Evolutionary conservation across 2,888 invertebrate species (phyloP).

Genomic region (Sinelater perroti): DNA sequence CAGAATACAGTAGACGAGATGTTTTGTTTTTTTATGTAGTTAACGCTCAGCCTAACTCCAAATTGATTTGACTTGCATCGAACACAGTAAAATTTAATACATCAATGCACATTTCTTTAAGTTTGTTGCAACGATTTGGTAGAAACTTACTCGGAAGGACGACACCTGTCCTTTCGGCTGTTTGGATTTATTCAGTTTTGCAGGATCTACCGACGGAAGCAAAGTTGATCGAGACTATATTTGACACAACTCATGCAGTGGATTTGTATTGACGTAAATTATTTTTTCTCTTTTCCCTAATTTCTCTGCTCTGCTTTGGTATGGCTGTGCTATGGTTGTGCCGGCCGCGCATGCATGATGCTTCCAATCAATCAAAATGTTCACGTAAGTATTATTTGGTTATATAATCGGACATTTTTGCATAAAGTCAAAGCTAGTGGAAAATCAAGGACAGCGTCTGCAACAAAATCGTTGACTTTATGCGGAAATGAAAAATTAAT

Average conservation of each 20-base stretch:
- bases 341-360: slow-evolving; percentile 80
- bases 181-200: slow-evolving; percentile 35
- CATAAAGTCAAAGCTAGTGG: slow-evolving; percentile 17
- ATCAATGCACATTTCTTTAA: slow-evolving; percentile 35
- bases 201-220: slow-evolving; percentile 54
- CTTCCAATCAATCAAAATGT: slow-evolving; percentile 75
- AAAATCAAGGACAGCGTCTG: not conserved
- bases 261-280: slow-evolving; percentile 74
- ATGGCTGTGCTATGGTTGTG: slow-evolving; percentile 82
- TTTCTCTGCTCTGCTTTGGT: slow-evolving; percentile 84
- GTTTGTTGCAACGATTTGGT: slow-evolving; percentile 35
- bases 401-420: slow-evolving; percentile 49
- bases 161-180: slow-evolving; percentile 22
- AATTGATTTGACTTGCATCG: slow-evolving; percentile 30
- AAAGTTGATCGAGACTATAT: slow-evolving; percentile 54
- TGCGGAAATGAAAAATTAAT: slow-evolving; percentile 28
- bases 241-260: slow-evolving; percentile 50
- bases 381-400: slow-evolving; percentile 74
- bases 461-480: slow-evolving; percentile 22
- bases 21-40: slow-evolving; percentile 20
- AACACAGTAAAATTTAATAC: slow-evolving; percentile 33
- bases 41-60: slow-evolving; percentile 32
- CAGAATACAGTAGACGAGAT: slow-evolving; percentile 22
- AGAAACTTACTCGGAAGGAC: slow-evolving; percentile 28
- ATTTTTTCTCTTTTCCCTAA: slow-evolving; percentile 78